These are phyloP conservation scores for Cryptoprocta ferox DNA, from an alignment of 2,797 vertebrate genomes.

Conservation along the genomic window DNA sequence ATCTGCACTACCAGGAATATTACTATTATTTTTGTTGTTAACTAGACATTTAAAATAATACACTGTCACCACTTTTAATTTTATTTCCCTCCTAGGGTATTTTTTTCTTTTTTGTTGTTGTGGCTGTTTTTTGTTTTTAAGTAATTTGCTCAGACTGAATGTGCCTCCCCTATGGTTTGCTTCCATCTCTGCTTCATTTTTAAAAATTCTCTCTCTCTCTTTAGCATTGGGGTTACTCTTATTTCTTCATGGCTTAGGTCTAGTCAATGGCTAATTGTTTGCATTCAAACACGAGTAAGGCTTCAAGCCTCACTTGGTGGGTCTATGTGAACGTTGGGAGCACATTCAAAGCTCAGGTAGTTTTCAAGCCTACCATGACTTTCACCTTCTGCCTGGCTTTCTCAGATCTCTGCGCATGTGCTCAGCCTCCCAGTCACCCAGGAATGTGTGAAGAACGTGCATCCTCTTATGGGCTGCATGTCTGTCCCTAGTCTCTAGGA, in stretches of 20 bases:
- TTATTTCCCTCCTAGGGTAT: neutral
- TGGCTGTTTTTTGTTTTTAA: neutral
- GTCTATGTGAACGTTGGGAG: neutral
- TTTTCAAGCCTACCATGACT: neutral
- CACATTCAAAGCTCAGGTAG: neutral
- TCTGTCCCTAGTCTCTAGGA: neutral
- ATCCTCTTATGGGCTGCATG: neutral
- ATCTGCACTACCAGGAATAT: neutral
- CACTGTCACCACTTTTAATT: neutral
- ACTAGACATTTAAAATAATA: neutral
- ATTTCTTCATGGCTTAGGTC: neutral
- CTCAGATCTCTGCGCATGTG: neutral
- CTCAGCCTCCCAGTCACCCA: neutral
- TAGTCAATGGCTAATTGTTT: neutral
- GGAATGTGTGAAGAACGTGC: neutral
- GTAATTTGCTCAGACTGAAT: neutral
- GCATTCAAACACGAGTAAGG: neutral
- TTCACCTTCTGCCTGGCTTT: neutral
- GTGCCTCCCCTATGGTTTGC: neutral
- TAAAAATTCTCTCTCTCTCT: neutral
- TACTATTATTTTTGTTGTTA: neutral
- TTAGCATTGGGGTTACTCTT: neutral
- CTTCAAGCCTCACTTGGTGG: neutral
- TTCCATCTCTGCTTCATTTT: neutral
- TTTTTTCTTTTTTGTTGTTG: neutral